Base-by-base conservation (phyloP, 2,113 vertebrate species). In the Gallinago paraguaiae region DNA sequence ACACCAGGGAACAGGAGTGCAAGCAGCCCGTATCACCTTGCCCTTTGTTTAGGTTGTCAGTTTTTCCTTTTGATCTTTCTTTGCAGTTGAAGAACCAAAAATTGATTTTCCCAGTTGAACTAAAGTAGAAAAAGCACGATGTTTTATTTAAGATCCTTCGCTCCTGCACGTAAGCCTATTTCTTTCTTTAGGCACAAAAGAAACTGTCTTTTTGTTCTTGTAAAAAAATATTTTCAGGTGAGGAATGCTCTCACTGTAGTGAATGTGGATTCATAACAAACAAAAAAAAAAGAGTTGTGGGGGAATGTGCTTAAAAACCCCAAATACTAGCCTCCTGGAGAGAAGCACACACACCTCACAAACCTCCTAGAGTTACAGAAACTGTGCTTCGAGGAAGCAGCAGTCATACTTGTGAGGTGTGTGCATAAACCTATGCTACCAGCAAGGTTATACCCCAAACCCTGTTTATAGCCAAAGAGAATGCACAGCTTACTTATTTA, bases 91-190 rank as follows among this genome's bases (percentile, higher is more conserved):
- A 96, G 95, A 97, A 97, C 82, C 86, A 91, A 92, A 97, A 96
- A 98, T 92, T 97, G 95, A 98, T 97, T 98, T 97, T 97, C 97
- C 97, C 93, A 95, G 83, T 63, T 95, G 96, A 97, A 93, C 87
- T 72, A 69, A 93, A 85, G 90, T 50, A 93, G 91, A 96, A 95
- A 91, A 96, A 88, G 76, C 90, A 96, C 86, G 84, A 97, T 98
- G 92, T 97, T 97, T 97, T 97, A 98, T 97, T 98, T 98, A 97
- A 96, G 92, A 95, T 92, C 77, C 82, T 95, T 96, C 86, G 51
- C 50, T 95, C 76, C 72, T 8, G 28, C 90, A 93, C 59, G 95
- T 95, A 97, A 94, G 83, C 61, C 65, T 51, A 92, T 94, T 95
- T 91, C 79, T 97, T 96, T 92, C 94, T 95, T 94, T 96, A 95